Base-by-base conservation (phyloP, 2,888 invertebrate genomes). In the Tolmerus cingulatus region DNA sequence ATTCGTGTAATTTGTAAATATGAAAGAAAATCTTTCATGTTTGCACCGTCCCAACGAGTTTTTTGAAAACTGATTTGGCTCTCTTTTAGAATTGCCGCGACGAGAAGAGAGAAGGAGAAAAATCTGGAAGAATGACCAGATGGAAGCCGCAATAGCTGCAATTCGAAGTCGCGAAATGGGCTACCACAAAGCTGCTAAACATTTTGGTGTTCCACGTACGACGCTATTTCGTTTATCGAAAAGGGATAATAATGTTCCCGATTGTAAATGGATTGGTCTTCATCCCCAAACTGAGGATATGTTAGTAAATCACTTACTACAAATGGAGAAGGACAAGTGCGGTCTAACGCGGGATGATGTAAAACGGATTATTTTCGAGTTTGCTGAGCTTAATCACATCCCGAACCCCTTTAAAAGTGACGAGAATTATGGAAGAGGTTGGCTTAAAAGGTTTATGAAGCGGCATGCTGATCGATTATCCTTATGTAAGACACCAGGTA, bases 111-210 rank as follows among this genome's bases (percentile, higher is more conserved):
- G 82, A 82, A 55, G 82, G 37, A 82, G 82, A 82, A 82, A 82
- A 82, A 82, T 82, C 66, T 82, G 82, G 82, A 82, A 82, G 34
- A 82, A 57, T 82, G 55, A 55, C 82, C 82, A 82, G 66, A 82
- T 82, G 82, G 82, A 82, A 57, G 82, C 82, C 66, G 82, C 82
- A n/a, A 66, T 82, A 82, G 40, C 82, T 82, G 82, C 82, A 82
- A 82, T 82, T 57, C 66, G 34, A 82, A 57, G 37, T 57, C 82
- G 37, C 66, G 66, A 55, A 66, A 82, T 82, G 82, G 82, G 82
- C 57, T 82, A 82, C 37, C 82, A 82, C 82, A 82, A 82, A 66
- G 82, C 82, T 82, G 57, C 82, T 30, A 82, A 82, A 82, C 55
- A 82, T 34, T 82, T 57, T 57, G 82, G 82, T 82, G 82, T 82